Evolutionary conservation across 30 jellyfish, hydroid and myxozoan species (phyloP).

Genomic region (Aurelia sp.): DNA sequence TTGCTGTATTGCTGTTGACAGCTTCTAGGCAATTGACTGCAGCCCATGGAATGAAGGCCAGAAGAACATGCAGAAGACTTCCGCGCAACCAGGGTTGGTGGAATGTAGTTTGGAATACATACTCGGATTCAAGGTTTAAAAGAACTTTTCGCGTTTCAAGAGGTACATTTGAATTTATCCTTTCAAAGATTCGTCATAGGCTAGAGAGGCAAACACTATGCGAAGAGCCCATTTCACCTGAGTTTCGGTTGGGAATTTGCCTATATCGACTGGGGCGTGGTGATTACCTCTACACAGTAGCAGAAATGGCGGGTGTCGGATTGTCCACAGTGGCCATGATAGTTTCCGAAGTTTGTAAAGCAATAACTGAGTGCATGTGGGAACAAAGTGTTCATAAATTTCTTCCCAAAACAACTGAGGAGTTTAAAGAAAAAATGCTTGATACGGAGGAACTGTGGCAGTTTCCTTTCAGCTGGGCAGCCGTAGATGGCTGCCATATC

Average conservation of each 20-base stretch:
- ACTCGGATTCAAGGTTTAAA: slow-evolving; percentile 32
- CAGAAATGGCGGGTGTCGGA: slow-evolving; percentile 48
- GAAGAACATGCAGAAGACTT: slow-evolving; percentile 9
- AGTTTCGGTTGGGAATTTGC: slow-evolving; percentile 30
- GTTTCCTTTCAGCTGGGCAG: neutral
- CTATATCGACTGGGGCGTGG: slow-evolving; percentile 38
- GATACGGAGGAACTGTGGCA: slow-evolving; percentile 33
- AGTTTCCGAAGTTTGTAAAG: slow-evolving; percentile 12
- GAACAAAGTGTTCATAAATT: neutral
- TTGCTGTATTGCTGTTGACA: slow-evolving; percentile 7
- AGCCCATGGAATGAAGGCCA: neutral
- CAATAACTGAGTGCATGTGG: slow-evolving; percentile 32
- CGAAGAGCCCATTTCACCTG: slow-evolving; percentile 56
- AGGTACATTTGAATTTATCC: slow-evolving; percentile 13
- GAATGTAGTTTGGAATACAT: slow-evolving; percentile 11
- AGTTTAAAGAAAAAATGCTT: slow-evolving; percentile 1
- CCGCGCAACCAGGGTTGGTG: slow-evolving; percentile 44
- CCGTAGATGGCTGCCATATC: too few species aligned
- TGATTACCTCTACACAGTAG: slow-evolving; percentile 50
- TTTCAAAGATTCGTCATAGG: slow-evolving; percentile 22
- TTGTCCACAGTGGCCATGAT: slow-evolving; percentile 3
- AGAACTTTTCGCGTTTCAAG: slow-evolving; percentile 22
- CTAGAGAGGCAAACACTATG: slow-evolving; percentile 21
- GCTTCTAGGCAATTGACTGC: neutral
- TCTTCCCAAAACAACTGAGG: slow-evolving; percentile 16